Conservation (phyloP, 2,113 vertebrate species). For the Stegastes partitus region DNA sequence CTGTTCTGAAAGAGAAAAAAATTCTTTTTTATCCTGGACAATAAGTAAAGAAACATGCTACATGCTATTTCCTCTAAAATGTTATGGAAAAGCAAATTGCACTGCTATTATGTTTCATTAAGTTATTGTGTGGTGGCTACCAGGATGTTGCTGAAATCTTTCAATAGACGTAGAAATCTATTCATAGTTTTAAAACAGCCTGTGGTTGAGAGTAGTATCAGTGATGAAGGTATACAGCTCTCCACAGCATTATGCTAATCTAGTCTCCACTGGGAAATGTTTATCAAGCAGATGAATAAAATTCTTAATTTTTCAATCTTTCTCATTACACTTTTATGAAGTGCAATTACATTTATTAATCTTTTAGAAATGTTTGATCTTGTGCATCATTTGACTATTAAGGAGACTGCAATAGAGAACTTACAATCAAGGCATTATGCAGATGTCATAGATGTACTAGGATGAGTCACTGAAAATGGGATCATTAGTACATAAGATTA, state of each 20-base stretch:
- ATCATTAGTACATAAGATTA: background rate
- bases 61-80: background rate
- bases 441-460: background rate
- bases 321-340: slow-evolving; percentile 3
- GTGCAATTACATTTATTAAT: background rate
- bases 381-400: slow-evolving; percentile 40
- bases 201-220: slow-evolving; percentile 39
- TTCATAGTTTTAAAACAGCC: background rate
- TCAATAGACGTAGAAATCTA: background rate
- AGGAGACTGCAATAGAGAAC: slow-evolving; percentile 11
- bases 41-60: background rate
- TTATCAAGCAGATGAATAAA: slow-evolving; percentile 47
- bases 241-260: slow-evolving; percentile 26
- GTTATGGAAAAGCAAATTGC: background rate
- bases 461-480: slow-evolving; percentile 3
- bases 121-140: background rate
- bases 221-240: background rate
- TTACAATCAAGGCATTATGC: background rate
- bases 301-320: background rate
- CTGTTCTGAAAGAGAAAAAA: background rate
- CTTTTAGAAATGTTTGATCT: slow-evolving; percentile 13
- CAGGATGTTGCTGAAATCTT: slow-evolving; percentile 2
- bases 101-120: background rate
- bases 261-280: slow-evolving; percentile 17
- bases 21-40: background rate